These are phyloP conservation scores for Cyprinodon brontotheroides DNA, from an alignment of 2,113 vertebrate genomes.

Conservation along the genomic window DNA sequence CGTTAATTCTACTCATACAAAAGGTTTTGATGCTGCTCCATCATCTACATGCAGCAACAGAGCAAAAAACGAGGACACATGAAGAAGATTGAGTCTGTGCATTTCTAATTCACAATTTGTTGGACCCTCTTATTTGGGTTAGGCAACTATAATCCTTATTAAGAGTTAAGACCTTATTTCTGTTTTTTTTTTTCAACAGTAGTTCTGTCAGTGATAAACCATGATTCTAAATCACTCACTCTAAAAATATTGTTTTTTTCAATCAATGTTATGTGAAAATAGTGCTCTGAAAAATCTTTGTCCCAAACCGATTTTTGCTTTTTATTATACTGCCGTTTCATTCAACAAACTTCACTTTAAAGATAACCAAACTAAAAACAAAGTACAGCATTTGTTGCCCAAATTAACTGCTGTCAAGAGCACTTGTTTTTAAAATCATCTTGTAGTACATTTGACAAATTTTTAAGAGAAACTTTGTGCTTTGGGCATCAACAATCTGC, in stretches of 20 bases:
- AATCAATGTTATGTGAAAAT: neutral
- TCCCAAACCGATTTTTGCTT: neutral
- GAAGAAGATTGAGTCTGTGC: slow-evolving; percentile 17
- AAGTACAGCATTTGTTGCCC: neutral
- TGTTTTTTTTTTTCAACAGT: neutral
- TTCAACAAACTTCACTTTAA: neutral
- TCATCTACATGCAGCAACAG: slow-evolving; percentile 42
- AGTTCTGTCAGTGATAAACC: neutral
- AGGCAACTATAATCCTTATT: neutral
- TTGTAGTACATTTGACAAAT: neutral
- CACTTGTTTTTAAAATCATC: neutral
- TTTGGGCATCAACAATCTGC: neutral
- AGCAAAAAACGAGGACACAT: slow-evolving; percentile 14
- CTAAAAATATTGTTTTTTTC: neutral
- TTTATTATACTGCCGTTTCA: no score
- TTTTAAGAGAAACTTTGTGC: neutral
- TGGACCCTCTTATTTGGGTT: slow-evolving; percentile 11
- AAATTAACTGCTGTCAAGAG: no score
- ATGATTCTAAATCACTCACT: neutral
- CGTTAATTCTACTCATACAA: slow-evolving; percentile 67
- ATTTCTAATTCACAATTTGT: slow-evolving; percentile 34
- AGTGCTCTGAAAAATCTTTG: neutral
- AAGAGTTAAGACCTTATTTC: neutral
- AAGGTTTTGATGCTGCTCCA: slow-evolving; percentile 64
- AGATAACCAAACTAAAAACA: neutral